A percentile compares a stretch with the other conserved stretches of the same genome.
Evolutionary conservation across 2,888 invertebrate genomes (phyloP).

Genomic region (Dasypolia templi): DNA sequence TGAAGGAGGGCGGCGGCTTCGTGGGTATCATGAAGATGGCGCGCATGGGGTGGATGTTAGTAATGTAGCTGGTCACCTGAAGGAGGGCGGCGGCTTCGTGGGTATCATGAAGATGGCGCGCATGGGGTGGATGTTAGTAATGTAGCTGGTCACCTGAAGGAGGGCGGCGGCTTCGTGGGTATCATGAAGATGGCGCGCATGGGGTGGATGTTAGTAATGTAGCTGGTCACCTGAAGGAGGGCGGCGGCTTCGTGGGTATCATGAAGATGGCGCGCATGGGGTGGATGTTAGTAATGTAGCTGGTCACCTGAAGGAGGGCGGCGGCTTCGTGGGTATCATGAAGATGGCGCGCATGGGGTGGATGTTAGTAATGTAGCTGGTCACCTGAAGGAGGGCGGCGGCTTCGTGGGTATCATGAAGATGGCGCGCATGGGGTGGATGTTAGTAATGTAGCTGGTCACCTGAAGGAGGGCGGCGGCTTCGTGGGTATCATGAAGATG

Average conservation of each 20-base stretch:
- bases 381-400: constrained; percentile 97
- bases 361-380: constrained; percentile 92
- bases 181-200: constrained; percentile 99
- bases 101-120: constrained; percentile 99
- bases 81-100: constrained; percentile 99
- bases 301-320: constrained; percentile 95
- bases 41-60: constrained; percentile 98
- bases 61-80: constrained; percentile 88
- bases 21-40: constrained; percentile 99
- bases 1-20: constrained; percentile 99
- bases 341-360: constrained; percentile 99
- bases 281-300: constrained; percentile 96
- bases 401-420: constrained; percentile 99
- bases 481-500: constrained; percentile 99
- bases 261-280: constrained; percentile 99
- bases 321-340: constrained; percentile 99
- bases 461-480: constrained; percentile 98
- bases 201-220: constrained; percentile 98
- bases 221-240: constrained; percentile 93
- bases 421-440: constrained; percentile 99
- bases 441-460: constrained; percentile 88
- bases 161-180: constrained; percentile 99
- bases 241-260: constrained; percentile 99
- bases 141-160: constrained; percentile 92
- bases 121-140: constrained; percentile 98